These are phyloP conservation scores for Phasianus colchicus DNA, from an alignment of 2,113 vertebrate genomes.

Conservation along the genomic window DNA sequence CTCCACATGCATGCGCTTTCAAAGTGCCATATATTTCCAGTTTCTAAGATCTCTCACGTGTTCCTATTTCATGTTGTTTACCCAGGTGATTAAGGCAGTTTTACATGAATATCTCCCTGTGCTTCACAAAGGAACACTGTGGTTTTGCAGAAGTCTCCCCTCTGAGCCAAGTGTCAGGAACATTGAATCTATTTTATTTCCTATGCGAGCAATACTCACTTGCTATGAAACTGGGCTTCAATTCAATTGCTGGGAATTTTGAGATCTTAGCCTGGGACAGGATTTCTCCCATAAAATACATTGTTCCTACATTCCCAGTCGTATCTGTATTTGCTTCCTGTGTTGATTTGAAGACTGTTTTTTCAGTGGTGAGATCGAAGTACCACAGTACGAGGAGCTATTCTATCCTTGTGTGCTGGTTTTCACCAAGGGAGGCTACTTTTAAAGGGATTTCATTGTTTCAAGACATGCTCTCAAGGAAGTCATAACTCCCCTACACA, in stretches of 20 bases:
- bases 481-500: background rate
- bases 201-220: background rate
- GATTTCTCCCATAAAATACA: background rate
- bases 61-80: background rate
- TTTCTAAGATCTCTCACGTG: background rate
- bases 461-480: background rate
- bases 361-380: background rate
- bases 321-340: accelerated
- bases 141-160: background rate
- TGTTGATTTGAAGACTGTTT: background rate
- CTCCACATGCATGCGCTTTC: background rate
- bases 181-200: background rate
- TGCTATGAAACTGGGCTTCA: background rate
- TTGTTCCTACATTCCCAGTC: background rate
- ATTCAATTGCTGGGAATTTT: background rate
- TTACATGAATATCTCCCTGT: background rate
- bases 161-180: background rate
- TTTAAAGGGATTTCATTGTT: too few relatives aligned
- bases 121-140: background rate
- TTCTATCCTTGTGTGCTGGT: background rate
- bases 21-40: background rate
- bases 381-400: background rate
- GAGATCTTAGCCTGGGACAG: background rate
- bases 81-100: background rate
- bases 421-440: background rate